Evolutionary conservation across 2,797 vertebrate species (phyloP), one percentile per base, ranked within the genome.

Genomic region (Geotrypetes seraphini): DNA sequence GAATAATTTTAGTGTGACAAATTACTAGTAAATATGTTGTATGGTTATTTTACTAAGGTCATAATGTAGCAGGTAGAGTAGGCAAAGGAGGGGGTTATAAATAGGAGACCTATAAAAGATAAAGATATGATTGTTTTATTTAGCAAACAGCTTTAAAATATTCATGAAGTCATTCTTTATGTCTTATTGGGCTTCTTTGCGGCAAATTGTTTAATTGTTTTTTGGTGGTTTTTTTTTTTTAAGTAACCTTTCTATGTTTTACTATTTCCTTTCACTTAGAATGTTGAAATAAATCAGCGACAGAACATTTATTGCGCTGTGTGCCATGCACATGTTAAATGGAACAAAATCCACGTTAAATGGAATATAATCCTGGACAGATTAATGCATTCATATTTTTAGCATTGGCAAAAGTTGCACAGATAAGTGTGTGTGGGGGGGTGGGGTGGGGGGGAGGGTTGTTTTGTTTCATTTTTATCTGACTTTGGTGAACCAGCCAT

Each of bases 1-100:
- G 88, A 94, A 93, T 95, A 88, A 95, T 94, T 88, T 86, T 84
- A 74, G 68, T 39, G 58, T 75, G 87, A 85, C 84, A 89, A 89
- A 94, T 88, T 75, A 82, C 78, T 66, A 81, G 70, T 87, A 84
- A 83, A 85, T 79, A 83, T 78, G 79, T 67, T 69, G 69, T 76
- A 72, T 61, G 36, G 70, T 55, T 71, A 60, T 69, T 72, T 67
- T 59, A 74, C 63, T 47, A 62, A 71, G 71, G 47, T 73, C 73
- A 73, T 66, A 60, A 77, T 6, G 37, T 35, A 52, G 30, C 29
- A 37, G 39, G 64, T 7, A 37, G 42, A 43, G 27, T 26, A 60
- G 66, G 60, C 31, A 48, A 52, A 56, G 67, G 61, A 7, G n/a
- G 19, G 36, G 50, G 25, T 31, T 24, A 50, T 64, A 47, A 30